Evolutionary conservation across 2,113 vertebrate species (phyloP).

Genomic region (Mustela nigripes): DNA sequence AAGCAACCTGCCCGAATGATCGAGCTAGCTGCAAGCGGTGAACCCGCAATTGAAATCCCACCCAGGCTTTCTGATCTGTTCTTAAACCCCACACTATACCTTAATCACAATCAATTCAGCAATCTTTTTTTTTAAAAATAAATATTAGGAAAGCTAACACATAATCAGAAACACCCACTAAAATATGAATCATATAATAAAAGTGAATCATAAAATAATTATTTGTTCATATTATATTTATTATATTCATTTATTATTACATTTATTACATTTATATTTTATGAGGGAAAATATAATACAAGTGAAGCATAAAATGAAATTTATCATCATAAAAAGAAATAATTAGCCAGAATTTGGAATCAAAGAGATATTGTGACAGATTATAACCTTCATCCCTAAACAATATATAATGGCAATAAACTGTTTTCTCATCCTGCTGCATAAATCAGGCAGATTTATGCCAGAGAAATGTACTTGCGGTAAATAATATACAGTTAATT

Average conservation of each 20-base stretch:
- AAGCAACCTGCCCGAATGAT: neutral
- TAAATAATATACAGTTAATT: conserved; percentile 46
- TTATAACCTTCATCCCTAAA: neutral
- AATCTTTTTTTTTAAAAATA: conserved; percentile 17
- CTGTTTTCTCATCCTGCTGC: neutral
- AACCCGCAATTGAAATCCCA: neutral
- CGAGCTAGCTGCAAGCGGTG: neutral
- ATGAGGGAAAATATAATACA: conserved; percentile 13
- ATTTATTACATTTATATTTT: neutral
- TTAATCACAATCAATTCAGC: neutral
- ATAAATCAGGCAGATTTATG: conserved; percentile 29
- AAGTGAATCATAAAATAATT: conserved; percentile 26
- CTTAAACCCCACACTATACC: neutral
- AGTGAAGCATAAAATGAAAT: conserved; percentile 45
- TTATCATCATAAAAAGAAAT: conserved; percentile 16
- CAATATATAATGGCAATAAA: conserved; percentile 45
- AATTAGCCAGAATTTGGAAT: conserved; percentile 24
- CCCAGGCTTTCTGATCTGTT: neutral
- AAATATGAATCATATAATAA: conserved; percentile 5
- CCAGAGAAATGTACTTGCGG: neutral
- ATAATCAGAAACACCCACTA: neutral
- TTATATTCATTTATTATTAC: neutral
- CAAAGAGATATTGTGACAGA: neutral
- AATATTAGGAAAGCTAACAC: neutral
- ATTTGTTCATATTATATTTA: neutral